phyloP scores from a whole-genome alignment of 2,113 vertebrate genomes.

The Tetrao urogallus region DNA sequence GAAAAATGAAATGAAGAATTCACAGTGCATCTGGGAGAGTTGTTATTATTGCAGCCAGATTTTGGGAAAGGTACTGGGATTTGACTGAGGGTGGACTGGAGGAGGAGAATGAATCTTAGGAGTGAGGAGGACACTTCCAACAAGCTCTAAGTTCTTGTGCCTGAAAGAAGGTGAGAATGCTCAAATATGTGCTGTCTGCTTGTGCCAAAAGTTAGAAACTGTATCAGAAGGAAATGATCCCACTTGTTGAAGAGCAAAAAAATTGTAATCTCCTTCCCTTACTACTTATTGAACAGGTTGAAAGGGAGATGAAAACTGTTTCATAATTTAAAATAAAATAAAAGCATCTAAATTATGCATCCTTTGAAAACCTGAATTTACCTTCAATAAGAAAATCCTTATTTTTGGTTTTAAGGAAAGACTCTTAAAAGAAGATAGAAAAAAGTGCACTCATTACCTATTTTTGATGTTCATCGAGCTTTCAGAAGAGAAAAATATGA shows the following conservation, averaged over 20 bases:
- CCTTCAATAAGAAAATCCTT: not conserved
- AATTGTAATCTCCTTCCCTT: not conserved
- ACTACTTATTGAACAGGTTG: not conserved
- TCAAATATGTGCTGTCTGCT: not conserved
- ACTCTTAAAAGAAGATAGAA: not conserved
- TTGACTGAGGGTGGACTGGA: conserved; percentile 32
- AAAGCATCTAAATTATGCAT: not conserved
- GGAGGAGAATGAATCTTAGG: conserved; percentile 39
- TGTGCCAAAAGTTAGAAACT: not conserved
- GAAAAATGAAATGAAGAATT: conserved; percentile 21
- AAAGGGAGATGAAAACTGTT: not conserved
- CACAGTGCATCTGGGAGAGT: not conserved
- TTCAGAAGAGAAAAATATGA: not conserved
- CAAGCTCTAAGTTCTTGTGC: not conserved
- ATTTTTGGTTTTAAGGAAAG: not conserved
- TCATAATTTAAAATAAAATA: not conserved
- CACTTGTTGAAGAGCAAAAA: not conserved
- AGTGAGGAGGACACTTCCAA: not conserved
- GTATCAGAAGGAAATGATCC: not conserved
- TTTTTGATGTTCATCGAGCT: not conserved
- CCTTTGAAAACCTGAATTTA: not conserved
- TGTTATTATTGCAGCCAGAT: not conserved
- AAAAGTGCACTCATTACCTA: not conserved
- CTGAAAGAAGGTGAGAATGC: not conserved
- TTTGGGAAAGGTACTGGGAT: conserved; percentile 37